Percentiles rank a stretch among this genome's conserved stretches.
Evolutionary conservation across 2,113 vertebrate genomes (phyloP).

Genomic region (Neogale vison): DNA sequence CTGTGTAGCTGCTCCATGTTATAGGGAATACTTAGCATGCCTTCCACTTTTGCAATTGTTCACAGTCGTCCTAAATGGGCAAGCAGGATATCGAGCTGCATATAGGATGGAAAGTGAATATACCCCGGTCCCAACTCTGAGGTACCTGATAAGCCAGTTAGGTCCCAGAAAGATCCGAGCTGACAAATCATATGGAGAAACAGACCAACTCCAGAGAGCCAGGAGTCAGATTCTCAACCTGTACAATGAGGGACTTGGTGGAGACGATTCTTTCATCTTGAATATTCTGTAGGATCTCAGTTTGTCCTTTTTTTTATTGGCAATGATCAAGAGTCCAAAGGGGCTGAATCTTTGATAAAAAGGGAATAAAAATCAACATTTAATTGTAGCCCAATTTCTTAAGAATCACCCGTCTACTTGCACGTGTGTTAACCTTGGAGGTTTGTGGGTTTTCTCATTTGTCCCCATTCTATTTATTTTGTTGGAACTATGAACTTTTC

Average conservation of each 20-base stretch:
- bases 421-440: not conserved
- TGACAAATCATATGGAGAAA: not conserved
- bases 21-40: not conserved
- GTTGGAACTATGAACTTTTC: not conserved
- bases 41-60: not conserved
- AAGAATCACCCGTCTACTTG: not conserved
- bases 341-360: not conserved
- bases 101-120: not conserved
- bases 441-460: slow-evolving; percentile 8
- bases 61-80: not conserved
- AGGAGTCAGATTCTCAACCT: not conserved
- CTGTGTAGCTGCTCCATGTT: fast-evolving
- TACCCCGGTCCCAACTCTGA: not conserved
- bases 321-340: not conserved
- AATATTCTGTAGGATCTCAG: not conserved
- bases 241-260: not conserved
- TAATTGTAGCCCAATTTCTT: not conserved
- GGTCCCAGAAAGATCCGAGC: not conserved
- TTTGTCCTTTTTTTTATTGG: not conserved
- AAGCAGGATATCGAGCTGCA: not conserved
- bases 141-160: not conserved
- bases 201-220: not conserved
- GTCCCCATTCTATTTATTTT: not conserved
- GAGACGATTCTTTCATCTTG: not conserved
- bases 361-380: not conserved